Evolutionary conservation across 2,797 vertebrate species (phyloP).

Genomic region (Scyliorhinus canicula): DNA sequence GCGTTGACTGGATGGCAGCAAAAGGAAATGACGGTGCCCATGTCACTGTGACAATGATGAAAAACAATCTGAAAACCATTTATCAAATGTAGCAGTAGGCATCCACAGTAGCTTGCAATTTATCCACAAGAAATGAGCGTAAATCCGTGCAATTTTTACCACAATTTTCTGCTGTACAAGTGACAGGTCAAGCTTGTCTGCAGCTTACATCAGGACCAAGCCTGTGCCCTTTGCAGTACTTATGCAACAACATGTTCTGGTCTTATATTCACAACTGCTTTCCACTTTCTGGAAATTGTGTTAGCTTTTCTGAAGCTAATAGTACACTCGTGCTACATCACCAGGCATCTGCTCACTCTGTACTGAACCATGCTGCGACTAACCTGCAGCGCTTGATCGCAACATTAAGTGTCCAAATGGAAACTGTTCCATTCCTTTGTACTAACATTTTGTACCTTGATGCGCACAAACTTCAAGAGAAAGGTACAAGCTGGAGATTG

Average conservation of each 20-base stretch:
- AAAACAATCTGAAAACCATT: not conserved
- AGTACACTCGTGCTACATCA: not conserved
- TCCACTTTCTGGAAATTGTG: not conserved
- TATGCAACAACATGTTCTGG: not conserved
- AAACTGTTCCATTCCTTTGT: not conserved
- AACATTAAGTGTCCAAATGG: not conserved
- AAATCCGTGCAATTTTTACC: conserved; percentile 4
- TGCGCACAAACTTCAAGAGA: not conserved
- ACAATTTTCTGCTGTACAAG: not conserved
- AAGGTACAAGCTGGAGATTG: not conserved
- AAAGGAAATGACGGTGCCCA: not conserved
- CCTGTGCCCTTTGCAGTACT: not conserved
- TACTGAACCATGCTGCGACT: no score
- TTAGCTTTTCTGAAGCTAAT: not conserved
- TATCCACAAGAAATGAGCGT: not conserved
- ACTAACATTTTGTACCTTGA: not conserved
- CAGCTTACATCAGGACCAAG: not conserved
- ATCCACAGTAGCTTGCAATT: not conserved
- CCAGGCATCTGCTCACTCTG: not conserved
- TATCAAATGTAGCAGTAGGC: not conserved
- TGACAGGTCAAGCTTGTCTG: not conserved
- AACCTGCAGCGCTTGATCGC: not conserved
- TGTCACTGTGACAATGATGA: not conserved
- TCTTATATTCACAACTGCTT: not conserved
- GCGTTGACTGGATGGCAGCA: not conserved